Evolutionary conservation across 1,140 invertebrate species (phyloP).

Genomic region (Drosophila pallidifrons): DNA sequence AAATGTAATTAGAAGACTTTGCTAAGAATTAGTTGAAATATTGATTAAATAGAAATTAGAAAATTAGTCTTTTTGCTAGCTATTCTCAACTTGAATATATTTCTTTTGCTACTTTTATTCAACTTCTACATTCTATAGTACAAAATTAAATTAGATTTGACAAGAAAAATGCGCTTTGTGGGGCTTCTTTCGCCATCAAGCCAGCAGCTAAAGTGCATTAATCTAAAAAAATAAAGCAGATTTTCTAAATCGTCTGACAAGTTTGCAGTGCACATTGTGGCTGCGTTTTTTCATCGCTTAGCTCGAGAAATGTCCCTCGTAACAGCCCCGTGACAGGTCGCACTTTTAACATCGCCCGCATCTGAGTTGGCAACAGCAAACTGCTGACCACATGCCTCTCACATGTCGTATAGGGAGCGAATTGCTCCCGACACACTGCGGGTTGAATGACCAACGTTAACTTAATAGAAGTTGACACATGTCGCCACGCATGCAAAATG

Average conservation of each 20-base stretch:
- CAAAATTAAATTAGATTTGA: not conserved
- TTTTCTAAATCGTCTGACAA: conserved; percentile 49
- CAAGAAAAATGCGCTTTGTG: conserved; percentile 13
- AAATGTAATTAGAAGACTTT: too few relatives aligned
- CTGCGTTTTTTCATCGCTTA: not conserved
- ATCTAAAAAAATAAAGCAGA: conserved; percentile 26
- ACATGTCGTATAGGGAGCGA: not conserved
- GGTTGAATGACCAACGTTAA: conserved; percentile 78
- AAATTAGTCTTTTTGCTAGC: not conserved
- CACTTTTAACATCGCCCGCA: conserved; percentile 41
- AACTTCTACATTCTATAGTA: not conserved
- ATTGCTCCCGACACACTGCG: conserved; percentile 14
- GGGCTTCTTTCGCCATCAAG: not conserved
- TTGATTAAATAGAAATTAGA: not conserved
- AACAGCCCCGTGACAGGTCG: conserved; percentile 25
- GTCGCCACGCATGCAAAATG: conserved; percentile 81
- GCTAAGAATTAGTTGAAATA: not conserved
- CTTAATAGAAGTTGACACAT: conserved; percentile 82
- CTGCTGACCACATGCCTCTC: conserved; percentile 42
- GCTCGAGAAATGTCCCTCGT: not conserved
- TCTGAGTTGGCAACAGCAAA: conserved; percentile 31
- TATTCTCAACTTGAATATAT: not conserved
- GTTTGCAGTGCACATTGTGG: conserved; percentile 24
- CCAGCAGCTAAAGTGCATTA: conserved; percentile 28
- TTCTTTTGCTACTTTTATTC: not conserved